Evolutionary conservation across 2,113 vertebrate species (phyloP).

Genomic region (Microcebus lehilahytsara): DNA sequence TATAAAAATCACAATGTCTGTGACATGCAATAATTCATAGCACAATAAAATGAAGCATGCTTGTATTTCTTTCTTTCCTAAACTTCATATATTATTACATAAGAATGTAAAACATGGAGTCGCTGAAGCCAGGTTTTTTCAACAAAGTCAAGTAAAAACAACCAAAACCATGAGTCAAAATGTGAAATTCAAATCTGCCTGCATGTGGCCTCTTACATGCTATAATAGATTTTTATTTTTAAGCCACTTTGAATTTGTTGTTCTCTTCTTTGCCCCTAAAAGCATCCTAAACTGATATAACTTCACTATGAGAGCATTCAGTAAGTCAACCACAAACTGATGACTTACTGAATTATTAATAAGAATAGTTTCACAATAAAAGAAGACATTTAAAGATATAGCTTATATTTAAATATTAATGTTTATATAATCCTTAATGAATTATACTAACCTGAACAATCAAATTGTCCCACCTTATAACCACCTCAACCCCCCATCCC

Average conservation of each 20-base stretch:
- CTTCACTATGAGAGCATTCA: slow-evolving; percentile 46
- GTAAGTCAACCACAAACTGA: slow-evolving; percentile 15
- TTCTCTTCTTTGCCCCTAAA: background rate
- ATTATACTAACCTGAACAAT: slow-evolving; percentile 47
- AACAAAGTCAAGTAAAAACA: background rate
- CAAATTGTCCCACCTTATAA: background rate
- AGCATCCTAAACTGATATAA: slow-evolving; percentile 17
- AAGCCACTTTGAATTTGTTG: background rate
- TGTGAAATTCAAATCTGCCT: background rate
- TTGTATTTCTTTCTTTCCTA: background rate
- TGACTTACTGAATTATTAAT: slow-evolving; percentile 57
- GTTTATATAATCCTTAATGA: slow-evolving; percentile 20
- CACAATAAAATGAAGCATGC: background rate
- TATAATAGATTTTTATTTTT: background rate
- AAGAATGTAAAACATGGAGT: background rate
- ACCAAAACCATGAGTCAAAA: background rate
- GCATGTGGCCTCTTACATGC: background rate
- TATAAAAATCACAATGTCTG: background rate
- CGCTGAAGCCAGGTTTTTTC: background rate
- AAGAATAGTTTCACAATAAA: slow-evolving; percentile 21
- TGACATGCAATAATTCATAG: background rate
- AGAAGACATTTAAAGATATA: slow-evolving; percentile 44
- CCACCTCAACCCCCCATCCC: background rate
- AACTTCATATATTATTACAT: background rate
- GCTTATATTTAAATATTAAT: slow-evolving; percentile 67